Conservation (phyloP, 2,888 invertebrate genomes). For the Sesamia inferens region DNA sequence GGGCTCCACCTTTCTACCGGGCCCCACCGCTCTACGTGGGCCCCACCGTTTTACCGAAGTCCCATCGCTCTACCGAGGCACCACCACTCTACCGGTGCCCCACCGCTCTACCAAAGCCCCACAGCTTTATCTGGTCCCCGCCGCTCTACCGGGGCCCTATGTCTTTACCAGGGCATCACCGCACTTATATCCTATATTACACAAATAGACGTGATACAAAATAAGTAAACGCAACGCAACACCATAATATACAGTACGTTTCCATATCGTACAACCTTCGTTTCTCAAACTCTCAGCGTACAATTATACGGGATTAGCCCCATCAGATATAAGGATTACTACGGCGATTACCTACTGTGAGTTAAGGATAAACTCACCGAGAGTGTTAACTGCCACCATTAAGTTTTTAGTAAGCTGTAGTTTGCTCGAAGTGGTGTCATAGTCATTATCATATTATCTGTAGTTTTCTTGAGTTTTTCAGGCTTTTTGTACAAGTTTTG, state of each 20-base stretch:
- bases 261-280: constrained; percentile 43
- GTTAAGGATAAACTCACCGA: constrained; percentile 42
- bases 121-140: no score
- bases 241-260: constrained; percentile 1
- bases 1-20: no score
- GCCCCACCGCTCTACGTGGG: no score
- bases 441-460: constrained; percentile 46
- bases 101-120: no score
- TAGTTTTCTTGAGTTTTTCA: constrained; percentile 19
- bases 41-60: no score
- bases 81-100: no score
- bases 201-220: background rate
- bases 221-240: background rate
- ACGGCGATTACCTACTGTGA: constrained; percentile 54
- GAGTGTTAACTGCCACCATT: constrained; percentile 41
- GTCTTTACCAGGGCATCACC: no score
- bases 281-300: constrained; percentile 32
- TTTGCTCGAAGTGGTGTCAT: constrained; percentile 26
- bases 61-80: no score
- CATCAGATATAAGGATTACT: constrained; percentile 66
- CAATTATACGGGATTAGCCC: constrained; percentile 72
- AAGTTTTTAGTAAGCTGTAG: constrained; percentile 50
- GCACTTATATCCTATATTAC: background rate
- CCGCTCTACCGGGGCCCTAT: no score
- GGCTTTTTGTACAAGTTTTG: background rate